These are phyloP conservation scores for Clarias pachynema DNA, from an alignment of 2,797 vertebrate genomes.

Conservation along the genomic window DNA sequence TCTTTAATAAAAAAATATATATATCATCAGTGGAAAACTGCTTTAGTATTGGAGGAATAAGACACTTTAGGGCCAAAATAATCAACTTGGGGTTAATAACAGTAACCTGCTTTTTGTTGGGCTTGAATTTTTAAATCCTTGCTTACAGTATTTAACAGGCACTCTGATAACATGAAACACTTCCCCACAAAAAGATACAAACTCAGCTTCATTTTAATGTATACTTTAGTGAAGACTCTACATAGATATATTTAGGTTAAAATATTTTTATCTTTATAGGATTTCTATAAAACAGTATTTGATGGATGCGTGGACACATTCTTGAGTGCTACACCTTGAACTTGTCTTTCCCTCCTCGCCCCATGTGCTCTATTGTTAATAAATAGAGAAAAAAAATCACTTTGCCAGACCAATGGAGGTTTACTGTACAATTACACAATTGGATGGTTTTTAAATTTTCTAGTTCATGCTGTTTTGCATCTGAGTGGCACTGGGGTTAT, in stretches of 20 bases:
- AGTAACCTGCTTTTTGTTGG: background rate
- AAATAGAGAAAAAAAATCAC: conserved; percentile 38
- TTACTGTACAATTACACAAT: conserved; percentile 60
- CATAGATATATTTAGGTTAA: background rate
- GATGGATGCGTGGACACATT: conserved; percentile 4
- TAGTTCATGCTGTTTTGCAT: conserved; percentile 55
- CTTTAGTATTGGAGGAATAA: background rate
- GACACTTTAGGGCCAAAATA: background rate
- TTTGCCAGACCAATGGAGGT: conserved; percentile 44
- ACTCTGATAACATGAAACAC: background rate
- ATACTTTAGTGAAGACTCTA: background rate
- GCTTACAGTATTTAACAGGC: background rate
- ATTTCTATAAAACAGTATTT: background rate
- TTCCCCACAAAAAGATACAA: background rate
- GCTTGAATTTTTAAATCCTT: background rate
- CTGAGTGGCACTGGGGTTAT: conserved; percentile 52
- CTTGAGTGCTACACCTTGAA: conserved; percentile 11
- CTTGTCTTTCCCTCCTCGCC: conserved; percentile 14
- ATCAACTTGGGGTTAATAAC: background rate
- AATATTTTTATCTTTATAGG: background rate
- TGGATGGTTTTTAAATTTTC: conserved; percentile 56
- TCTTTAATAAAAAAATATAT: background rate
- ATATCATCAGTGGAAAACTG: background rate
- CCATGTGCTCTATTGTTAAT: conserved; percentile 38
- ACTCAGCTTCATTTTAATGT: background rate